Base-by-base conservation (phyloP, 2,888 invertebrate species). In the Eupsilia transversa region DNA sequence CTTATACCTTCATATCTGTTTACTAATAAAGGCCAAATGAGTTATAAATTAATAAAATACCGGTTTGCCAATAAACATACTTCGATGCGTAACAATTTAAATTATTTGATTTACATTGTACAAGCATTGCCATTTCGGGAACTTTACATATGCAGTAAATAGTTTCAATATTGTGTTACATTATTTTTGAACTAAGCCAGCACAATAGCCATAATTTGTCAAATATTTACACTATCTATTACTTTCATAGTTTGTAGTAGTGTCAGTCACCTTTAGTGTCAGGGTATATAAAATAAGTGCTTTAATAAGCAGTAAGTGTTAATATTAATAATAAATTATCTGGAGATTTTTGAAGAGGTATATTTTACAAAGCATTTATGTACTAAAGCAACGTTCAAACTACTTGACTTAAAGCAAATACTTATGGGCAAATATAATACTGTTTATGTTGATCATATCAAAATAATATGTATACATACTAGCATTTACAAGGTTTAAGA, bases 281-380 rank as follows among this genome's bases (percentile, higher is more conserved):
- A 52, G 9, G n/a, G 49, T 30, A 46, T 38, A 72, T 33, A 68
- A 74, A 33, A 68, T 61, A 30, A 46, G 70, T 82, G 72, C 61
- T 71, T 67, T 65, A 52, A 23, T 43, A 85, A 67, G 69, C 73
- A 72, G 78, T 74, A 72, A 30, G 75, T 79, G 83, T 60, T 57
- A 82, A 46, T 60, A 60, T 56, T 77, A 85, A 84, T 43, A 59
- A 72, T 70, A 69, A 68, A 80, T 79, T 70, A 88, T 89, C 91
- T 91, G 94, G 93, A 94, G 93, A 91, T 93, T 94, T 94, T 91
- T 89, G 92, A 94, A 93, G 94, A 93, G 89, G 90, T 87, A 82
- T 87, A 83, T 78, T 77, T 74, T 73, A 84, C 71, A 82, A 90
- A 89, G 87, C 89, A 72, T 73, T 73, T 71, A 66, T 49, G 49